These are phyloP conservation scores for Crotalus tigris DNA, from an alignment of 2,113 vertebrate species.

Conservation along the genomic window DNA sequence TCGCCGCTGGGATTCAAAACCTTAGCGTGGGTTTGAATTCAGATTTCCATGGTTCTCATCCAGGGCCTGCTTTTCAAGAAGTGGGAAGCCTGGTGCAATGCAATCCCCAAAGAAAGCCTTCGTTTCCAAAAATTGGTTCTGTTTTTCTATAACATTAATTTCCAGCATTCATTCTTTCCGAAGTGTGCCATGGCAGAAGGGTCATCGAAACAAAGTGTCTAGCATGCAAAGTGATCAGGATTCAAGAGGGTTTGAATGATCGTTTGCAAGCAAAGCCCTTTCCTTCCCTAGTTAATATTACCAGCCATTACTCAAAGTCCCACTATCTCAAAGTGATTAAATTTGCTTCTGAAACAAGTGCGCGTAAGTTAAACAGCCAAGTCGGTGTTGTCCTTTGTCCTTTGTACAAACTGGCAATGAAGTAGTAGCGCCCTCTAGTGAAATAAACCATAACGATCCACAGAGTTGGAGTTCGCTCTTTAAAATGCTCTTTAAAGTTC, in stretches of 20 bases:
- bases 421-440: conserved; percentile 98
- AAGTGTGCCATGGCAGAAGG: conserved; percentile 50
- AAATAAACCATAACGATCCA: conserved; percentile 51
- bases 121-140: not conserved
- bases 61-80: conserved; percentile 26
- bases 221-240: not conserved
- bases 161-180: conserved; percentile 39
- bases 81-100: conserved; percentile 53
- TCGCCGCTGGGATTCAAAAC: not conserved
- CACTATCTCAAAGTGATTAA: conserved; percentile 36
- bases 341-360: conserved; percentile 34
- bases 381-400: conserved; percentile 67
- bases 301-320: not conserved
- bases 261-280: conserved; percentile 4
- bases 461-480: not conserved
- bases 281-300: conserved; percentile 26
- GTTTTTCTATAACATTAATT: not conserved
- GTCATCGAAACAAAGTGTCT: conserved; percentile 3
- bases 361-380: conserved; percentile 52
- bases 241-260: conserved; percentile 34
- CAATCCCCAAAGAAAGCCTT: conserved; percentile 42
- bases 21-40: not conserved
- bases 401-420: conserved; percentile 70
- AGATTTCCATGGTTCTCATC: not conserved
- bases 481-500: conserved; percentile 19